These are phyloP conservation scores for Elysia chlorotica DNA, from an alignment of 1,140 invertebrate species.

Conservation along the genomic window DNA sequence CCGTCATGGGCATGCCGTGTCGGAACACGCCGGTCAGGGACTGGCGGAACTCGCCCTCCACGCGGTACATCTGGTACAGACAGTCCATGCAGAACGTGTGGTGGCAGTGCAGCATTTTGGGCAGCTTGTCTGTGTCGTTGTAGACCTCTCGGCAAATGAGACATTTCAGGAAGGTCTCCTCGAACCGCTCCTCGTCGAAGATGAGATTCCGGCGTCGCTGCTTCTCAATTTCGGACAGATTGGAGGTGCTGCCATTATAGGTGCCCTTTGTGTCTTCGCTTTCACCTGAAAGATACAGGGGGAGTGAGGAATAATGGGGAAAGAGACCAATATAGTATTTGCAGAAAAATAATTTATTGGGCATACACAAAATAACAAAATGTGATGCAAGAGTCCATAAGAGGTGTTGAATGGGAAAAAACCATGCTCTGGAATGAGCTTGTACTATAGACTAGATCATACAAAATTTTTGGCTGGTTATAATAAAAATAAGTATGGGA, in stretches of 20 bases:
- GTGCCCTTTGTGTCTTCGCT: constrained; percentile 21
- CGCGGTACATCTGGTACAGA: constrained; percentile 60
- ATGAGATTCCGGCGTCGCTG: constrained; percentile 46
- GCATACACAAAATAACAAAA: neutral
- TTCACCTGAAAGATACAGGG: constrained; percentile 5
- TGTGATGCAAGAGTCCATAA: neutral
- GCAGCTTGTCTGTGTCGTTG: constrained; percentile 50
- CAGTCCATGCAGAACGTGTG: constrained; percentile 65
- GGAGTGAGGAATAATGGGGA: neutral
- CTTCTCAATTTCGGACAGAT: constrained; percentile 23
- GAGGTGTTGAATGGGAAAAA: neutral
- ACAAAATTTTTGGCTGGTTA: too few species aligned
- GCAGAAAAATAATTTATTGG: neutral
- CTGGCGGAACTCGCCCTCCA: constrained; percentile 54
- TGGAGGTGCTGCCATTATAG: neutral
- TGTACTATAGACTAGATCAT: too few species aligned
- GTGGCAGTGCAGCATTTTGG: constrained; percentile 59
- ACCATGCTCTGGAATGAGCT: neutral
- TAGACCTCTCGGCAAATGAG: constrained; percentile 56
- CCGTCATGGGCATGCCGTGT: constrained; percentile 50
- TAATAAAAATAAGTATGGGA: too few species aligned
- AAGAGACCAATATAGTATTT: neutral
- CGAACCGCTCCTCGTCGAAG: constrained; percentile 55
- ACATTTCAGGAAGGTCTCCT: constrained; percentile 57
- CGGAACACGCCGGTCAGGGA: constrained; percentile 51